A percentile compares a stretch with the other conserved stretches of the same genome.
Evolutionary conservation across 92 coral and sea anemone genomes (phyloP).

Genomic region (Zoanthus solanderi): DNA sequence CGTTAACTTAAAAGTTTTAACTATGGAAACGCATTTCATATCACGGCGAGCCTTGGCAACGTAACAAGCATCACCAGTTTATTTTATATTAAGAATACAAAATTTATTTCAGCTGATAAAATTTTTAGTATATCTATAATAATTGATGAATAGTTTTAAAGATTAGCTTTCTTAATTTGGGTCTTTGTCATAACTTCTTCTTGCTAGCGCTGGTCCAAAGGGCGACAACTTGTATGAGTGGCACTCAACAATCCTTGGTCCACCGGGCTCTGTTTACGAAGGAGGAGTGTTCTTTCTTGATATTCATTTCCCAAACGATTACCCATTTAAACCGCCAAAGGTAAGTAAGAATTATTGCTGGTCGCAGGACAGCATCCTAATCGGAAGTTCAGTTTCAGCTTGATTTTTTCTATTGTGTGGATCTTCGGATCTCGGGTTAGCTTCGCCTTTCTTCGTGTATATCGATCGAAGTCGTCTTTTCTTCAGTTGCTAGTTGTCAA

Average conservation of each 20-base stretch:
- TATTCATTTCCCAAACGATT: slow-evolving; percentile 94
- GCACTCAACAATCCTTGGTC: slow-evolving; percentile 97
- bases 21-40: not conserved
- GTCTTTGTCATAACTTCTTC: not conserved
- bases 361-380: too few relatives aligned
- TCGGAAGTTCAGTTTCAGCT: too few relatives aligned
- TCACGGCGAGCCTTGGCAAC: not conserved
- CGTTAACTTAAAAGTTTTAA: not conserved
- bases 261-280: slow-evolving; percentile 94
- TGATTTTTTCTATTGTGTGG: too few relatives aligned
- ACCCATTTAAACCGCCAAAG: slow-evolving; percentile 99
- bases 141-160: not conserved
- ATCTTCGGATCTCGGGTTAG: too few relatives aligned
- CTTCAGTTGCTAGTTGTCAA: too few relatives aligned
- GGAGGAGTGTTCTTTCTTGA: slow-evolving; percentile 96
- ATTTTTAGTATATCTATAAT: not conserved
- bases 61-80: not conserved
- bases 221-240: slow-evolving; percentile 93
- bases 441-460: too few relatives aligned
- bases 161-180: not conserved
- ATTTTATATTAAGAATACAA: not conserved
- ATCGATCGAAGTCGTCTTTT: too few relatives aligned
- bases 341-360: slow-evolving; percentile 48
- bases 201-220: slow-evolving; percentile 93
- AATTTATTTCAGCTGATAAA: not conserved